Conservation (phyloP, 2,797 vertebrate genomes). For the Eleutherodactylus coqui region DNA sequence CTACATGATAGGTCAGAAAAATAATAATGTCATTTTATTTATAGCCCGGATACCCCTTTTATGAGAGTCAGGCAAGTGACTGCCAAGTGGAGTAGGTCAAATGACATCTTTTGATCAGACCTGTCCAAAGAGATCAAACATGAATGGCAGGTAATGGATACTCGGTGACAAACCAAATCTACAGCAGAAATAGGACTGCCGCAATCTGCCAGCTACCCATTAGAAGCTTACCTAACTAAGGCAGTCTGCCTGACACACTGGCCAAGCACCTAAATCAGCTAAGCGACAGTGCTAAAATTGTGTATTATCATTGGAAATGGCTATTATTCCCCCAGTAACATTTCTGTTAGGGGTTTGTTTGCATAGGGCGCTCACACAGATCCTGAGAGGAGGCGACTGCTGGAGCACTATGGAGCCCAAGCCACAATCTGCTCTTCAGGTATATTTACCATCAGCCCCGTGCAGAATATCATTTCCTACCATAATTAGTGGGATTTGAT, state of each 20-base stretch:
- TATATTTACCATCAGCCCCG: not conserved
- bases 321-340: slow-evolving; percentile 99
- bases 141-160: slow-evolving; percentile 99
- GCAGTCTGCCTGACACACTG: slow-evolving; percentile 89
- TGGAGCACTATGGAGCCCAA: not conserved
- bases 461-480: not conserved
- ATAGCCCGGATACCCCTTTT: slow-evolving; percentile 91
- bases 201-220: slow-evolving; percentile 99
- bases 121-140: slow-evolving; percentile 99
- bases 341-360: slow-evolving; percentile 92
- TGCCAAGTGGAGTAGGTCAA: slow-evolving; percentile 97
- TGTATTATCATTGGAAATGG: slow-evolving; percentile 99
- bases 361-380: slow-evolving; percentile 71
- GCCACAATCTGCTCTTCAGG: not conserved
- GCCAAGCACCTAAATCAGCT: slow-evolving; percentile 95
- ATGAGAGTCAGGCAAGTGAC: slow-evolving; percentile 96
- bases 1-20: slow-evolving; percentile 99
- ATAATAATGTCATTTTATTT: slow-evolving; percentile 99
- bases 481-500: not conserved
- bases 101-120: slow-evolving; percentile 99
- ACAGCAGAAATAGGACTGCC: slow-evolving; percentile 96
- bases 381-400: slow-evolving; percentile 69
- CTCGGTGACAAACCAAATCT: slow-evolving; percentile 96
- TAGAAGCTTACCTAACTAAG: slow-evolving; percentile 90
- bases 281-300: slow-evolving; percentile 93